Evolutionary conservation across 2,113 vertebrate genomes (phyloP), one percentile per base, ranked within the genome.

Genomic region (Cyprinus carpio): DNA sequence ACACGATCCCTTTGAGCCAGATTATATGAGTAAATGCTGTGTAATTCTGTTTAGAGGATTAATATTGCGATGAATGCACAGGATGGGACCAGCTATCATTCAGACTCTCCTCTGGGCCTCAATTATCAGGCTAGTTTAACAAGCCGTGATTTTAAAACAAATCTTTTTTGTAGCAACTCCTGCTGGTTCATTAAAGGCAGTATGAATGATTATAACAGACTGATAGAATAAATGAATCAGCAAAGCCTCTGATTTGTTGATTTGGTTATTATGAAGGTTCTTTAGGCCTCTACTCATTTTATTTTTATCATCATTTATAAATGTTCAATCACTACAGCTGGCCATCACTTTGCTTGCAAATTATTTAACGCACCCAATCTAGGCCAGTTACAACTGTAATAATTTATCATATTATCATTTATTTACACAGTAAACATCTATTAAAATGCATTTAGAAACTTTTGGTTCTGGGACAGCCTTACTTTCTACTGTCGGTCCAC

Each of bases 401-500:
- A 31, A 81, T 81, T 81, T 29, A 65, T 80, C n/a, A 65, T 13
- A 64, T 43, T 46, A 43, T 80, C 0, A 80, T 46, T 79, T 65
- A 80, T 80, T 80, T 80, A 80, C 34, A 27, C 37, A 18, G 78
- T 65, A 80, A 80, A 65, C 34, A 29, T 64, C n/a, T 46, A 65
- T 46, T 75, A 15, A 43, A 64, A 80, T 65, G 58, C 78, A 80
- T 65, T 64, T 65, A 80, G 37, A 64, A 80, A 56, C 20, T 40
- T n/a, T 13, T 79, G 29, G 75, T 31, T 77, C 37, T n/a, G 54
- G 75, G 75, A 83, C 81, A 78, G 76, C 81, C 72, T 56, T 86
- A 83, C 46, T 89, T 91, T 88, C 87, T 89, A 86, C 46, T 62
- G 62, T 80, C 84, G 85, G 87, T 27, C 82, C 83, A 84, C 87